Evolutionary conservation across 2,113 vertebrate genomes (phyloP).

Genomic region (Piliocolobus tephrosceles): DNA sequence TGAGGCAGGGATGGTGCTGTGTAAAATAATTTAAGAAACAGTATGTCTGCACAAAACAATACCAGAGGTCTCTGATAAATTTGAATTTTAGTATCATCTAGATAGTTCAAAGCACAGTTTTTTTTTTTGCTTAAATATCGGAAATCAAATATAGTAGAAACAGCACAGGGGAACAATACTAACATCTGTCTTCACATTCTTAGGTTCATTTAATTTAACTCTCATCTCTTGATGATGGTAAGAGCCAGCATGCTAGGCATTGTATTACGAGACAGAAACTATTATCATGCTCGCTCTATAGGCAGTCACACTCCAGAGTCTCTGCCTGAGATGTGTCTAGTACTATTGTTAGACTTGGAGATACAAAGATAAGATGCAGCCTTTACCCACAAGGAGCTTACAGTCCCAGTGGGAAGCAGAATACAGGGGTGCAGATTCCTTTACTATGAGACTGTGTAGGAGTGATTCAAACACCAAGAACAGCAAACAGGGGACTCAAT

Average conservation of each 20-base stretch:
- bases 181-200: background rate
- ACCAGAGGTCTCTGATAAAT: background rate
- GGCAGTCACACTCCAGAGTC: background rate
- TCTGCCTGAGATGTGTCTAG: background rate
- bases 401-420: background rate
- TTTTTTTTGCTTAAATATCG: background rate
- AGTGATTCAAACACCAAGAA: background rate
- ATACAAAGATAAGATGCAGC: background rate
- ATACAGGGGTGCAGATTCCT: accelerated
- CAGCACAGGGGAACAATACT: background rate
- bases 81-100: background rate
- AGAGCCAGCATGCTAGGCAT: background rate
- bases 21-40: conserved; percentile 19
- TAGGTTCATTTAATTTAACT: background rate
- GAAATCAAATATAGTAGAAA: background rate
- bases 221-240: background rate
- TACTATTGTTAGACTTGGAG: background rate
- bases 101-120: background rate
- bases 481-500: background rate
- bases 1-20: background rate
- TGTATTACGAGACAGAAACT: background rate
- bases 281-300: background rate
- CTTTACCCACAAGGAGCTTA: background rate
- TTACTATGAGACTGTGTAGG: background rate
- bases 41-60: background rate